These are phyloP conservation scores for Leptinotarsa defecta DNA, from an alignment of 1,140 invertebrate species.

Conservation along the genomic window DNA sequence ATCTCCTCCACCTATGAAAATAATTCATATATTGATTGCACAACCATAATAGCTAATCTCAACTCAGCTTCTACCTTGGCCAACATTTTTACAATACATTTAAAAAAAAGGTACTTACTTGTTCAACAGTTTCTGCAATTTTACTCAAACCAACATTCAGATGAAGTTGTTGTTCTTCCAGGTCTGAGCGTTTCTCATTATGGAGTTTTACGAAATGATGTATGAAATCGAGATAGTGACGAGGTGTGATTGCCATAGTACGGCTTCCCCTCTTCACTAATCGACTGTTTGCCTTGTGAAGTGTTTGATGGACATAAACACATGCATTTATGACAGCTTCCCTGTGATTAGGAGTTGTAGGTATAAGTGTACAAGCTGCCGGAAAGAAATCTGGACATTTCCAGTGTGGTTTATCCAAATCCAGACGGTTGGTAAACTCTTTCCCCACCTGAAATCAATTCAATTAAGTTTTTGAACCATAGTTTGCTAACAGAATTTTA, in stretches of 20 bases:
- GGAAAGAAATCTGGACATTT: constrained; percentile 87
- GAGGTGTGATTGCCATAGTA: constrained; percentile 96
- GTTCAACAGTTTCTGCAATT: constrained; percentile 98
- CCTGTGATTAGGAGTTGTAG: constrained; percentile 78
- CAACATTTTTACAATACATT: not conserved
- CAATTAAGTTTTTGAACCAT: not conserved
- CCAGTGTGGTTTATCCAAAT: constrained; percentile 83
- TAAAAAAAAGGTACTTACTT: constrained; percentile 56
- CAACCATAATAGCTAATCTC: too few species aligned
- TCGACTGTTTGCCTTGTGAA: constrained; percentile 90
- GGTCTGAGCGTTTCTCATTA: constrained; percentile 95
- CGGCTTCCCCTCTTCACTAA: constrained; percentile 89
- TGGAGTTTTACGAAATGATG: constrained; percentile 99
- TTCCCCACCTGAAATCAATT: constrained; percentile 71
- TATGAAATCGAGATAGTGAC: constrained; percentile 99
- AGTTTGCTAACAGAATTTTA: constrained; percentile 53
- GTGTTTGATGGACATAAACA: constrained; percentile 97
- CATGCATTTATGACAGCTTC: constrained; percentile 97
- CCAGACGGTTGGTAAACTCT: constrained; percentile 84
- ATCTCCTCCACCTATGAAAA: constrained; percentile 87
- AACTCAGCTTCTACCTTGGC: not conserved
- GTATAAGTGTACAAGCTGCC: constrained; percentile 76
- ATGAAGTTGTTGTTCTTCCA: constrained; percentile 99
- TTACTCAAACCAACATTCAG: constrained; percentile 98
- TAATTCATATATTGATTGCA: not conserved